Evolutionary conservation across 2,797 vertebrate genomes (phyloP), one percentile per base, ranked within the genome.

Genomic region (Poecilia wingei): DNA sequence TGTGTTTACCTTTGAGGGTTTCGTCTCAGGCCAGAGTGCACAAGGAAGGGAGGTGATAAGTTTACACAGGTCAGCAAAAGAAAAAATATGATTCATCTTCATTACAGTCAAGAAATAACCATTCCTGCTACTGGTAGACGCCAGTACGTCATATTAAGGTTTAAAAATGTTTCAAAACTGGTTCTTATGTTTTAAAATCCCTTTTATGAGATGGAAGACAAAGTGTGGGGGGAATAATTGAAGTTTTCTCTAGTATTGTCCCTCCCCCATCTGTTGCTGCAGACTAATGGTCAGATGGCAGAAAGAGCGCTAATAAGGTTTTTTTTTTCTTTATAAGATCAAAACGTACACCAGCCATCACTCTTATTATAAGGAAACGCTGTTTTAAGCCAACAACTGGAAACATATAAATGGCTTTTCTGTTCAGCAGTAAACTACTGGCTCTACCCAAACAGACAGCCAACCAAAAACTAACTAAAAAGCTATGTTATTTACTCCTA

Each of bases 1-100:
- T 71, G 45, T 94, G 93, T 93, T 94, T 94, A 95, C 93, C 89
- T 92, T 92, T 87, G 82, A 87, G 87, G 79, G 92, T 91, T 87
- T 80, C 84, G 87, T 82, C 88, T 55, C 69, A 61, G 86, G 86
- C 81, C 87, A 81, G 70, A 49, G 82, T 41, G 83, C 85, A 87
- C 6, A 61, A 46, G 71, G 12, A 28, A 77, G 75, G 76, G 64
- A 28, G 76, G 77, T 36, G 79, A 61, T 71, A 69, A 57, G 47
- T 55, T 59, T 39, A 49, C 31, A 72, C 51, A 57, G 39, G 82
- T 33, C 59, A 45, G 64, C 80, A 57, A 83, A 84, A 71, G 47
- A 20, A 79, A 41, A 22, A 74, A 8, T 4, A 79, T 25, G 61
- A 69, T 6, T 28, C 2, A 33, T 39, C 33, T 72, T 55, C 0